Evolutionary conservation across 2,888 invertebrate genomes (phyloP).

Genomic region (Thumatha senex): DNA sequence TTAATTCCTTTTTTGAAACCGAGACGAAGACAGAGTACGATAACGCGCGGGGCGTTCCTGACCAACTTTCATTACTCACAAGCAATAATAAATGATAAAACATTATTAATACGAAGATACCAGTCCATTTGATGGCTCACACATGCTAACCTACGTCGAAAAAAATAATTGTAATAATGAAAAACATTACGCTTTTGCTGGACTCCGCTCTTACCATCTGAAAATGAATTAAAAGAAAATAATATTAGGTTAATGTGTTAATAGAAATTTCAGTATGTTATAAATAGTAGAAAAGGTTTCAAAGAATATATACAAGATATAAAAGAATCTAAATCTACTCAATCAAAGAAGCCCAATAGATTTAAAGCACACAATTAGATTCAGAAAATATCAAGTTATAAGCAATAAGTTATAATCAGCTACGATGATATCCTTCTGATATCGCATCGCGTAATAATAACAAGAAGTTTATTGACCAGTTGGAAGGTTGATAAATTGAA

Average conservation of each 20-base stretch:
- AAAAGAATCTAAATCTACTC: no score
- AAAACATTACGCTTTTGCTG: conserved; percentile 55
- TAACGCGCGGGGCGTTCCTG: conserved; percentile 76
- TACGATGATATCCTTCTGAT: conserved; percentile 62
- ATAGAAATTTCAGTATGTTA: background rate
- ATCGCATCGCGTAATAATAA: conserved; percentile 72
- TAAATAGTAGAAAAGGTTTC: no score
- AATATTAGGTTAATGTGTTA: background rate
- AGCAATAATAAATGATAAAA: conserved; percentile 82
- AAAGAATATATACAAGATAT: no score
- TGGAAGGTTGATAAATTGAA: conserved; percentile 76
- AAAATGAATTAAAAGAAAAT: conserved; percentile 2
- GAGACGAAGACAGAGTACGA: conserved; percentile 78
- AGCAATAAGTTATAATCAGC: conserved; percentile 37
- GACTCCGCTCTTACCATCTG: conserved; percentile 37
- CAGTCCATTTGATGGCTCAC: conserved; percentile 70
- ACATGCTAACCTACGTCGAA: conserved; percentile 67
- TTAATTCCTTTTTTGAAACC: conserved; percentile 66
- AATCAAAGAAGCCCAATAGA: no score
- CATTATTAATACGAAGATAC: conserved; percentile 81
- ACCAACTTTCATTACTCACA: conserved; percentile 81
- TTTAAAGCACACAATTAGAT: no score
- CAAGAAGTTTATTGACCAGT: conserved; percentile 75
- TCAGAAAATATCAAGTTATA: conserved; percentile 1
- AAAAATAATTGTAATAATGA: conserved; percentile 81